Evolutionary conservation across 2,888 invertebrate genomes (phyloP), one percentile per base, ranked within the genome.

Genomic region (Drosophila suboccidentalis): DNA sequence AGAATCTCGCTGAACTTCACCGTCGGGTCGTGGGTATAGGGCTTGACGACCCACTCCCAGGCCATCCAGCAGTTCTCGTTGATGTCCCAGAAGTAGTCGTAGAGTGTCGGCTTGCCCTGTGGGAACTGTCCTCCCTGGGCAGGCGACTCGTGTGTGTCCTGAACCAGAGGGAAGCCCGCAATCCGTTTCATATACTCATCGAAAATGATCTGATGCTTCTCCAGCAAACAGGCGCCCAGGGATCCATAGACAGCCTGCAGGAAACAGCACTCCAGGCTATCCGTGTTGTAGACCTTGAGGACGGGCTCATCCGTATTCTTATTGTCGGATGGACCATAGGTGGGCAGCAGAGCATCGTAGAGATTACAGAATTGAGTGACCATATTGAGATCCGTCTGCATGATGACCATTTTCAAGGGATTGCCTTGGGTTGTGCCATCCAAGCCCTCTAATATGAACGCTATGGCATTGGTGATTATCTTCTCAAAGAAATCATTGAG

Each of bases 381-480:
- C 96, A 98, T 95, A 92, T 98, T 98, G 1, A 98, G 93, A 47
- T 95, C 95, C 0, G 97, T 98, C 92, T 97, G 97, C 13, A 96
- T 96, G 36, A 98, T 95, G 47, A 98, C 96, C 29, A 96, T 95
- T 92, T 95, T 96, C 57, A 98, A 93, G 10, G 97, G 97, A 51
- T 94, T 93, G 55, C 95, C 95, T 87, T 95, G 95, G 74, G 95
- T 95, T 74, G 95, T 94, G 4, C 97, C 97, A 60, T 95, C 94
- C 78, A 96, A 89, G 11, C 96, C 97, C 73, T 97, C 96, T 68
- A 95, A 93, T 94, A 93, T 77, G 96, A 96, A 92, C 95, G 95
- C 95, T 68, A 98, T 94, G 13, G 95, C 94, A 11, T 94, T 94
- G 0, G 95, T 94, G 8, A 98, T 95, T 90, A 97, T 96, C 91